These are phyloP conservation scores for Eristalis pertinax DNA, from an alignment of 2,888 invertebrate species.

Conservation along the genomic window DNA sequence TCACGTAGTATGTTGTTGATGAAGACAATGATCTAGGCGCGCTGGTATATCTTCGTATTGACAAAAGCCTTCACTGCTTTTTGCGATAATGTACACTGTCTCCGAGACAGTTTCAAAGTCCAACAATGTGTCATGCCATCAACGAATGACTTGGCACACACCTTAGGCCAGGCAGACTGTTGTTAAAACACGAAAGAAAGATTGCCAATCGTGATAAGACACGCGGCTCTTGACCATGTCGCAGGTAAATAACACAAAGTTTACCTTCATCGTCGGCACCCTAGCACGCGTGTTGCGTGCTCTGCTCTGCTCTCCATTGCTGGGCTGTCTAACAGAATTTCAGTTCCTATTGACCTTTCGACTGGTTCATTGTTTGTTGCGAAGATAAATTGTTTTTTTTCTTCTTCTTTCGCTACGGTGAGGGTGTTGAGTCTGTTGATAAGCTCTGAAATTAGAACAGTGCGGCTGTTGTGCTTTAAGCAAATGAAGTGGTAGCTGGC, in stretches of 20 bases:
- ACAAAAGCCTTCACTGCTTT: neutral
- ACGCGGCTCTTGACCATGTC: neutral
- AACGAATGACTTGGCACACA: conserved; percentile 17
- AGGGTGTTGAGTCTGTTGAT: neutral
- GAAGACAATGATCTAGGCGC: neutral
- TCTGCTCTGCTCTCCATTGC: too few species aligned
- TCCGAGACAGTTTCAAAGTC: conserved; percentile 17
- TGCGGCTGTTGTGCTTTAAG: neutral
- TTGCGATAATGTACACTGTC: conserved; percentile 3
- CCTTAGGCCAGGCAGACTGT: neutral
- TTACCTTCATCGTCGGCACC: neutral
- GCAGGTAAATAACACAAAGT: neutral
- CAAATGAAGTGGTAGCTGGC: too few species aligned
- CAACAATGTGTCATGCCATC: conserved; percentile 50
- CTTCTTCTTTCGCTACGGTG: neutral
- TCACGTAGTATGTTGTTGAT: neutral
- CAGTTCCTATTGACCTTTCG: neutral
- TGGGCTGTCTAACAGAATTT: neutral
- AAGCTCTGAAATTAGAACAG: neutral
- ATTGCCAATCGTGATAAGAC: neutral
- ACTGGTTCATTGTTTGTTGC: neutral
- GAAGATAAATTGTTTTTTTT: neutral
- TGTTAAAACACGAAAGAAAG: neutral
- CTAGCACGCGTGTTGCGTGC: neutral
- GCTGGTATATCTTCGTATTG: neutral